Conservation (phyloP, 2,797 vertebrate species). For the Amphiprion clarkii region DNA sequence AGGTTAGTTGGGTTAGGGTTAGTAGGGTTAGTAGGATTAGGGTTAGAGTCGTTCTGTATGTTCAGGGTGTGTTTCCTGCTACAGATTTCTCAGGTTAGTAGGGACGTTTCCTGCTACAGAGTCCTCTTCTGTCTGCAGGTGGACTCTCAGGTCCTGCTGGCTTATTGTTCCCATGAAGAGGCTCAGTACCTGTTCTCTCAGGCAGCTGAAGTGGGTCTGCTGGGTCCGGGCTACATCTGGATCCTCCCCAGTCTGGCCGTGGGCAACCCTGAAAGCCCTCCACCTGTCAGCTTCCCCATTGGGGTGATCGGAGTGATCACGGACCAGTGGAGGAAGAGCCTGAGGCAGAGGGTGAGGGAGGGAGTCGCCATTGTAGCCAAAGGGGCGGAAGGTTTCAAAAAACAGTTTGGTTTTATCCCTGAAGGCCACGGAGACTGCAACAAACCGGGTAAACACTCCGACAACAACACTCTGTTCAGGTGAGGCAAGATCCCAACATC, state of each 20-base stretch:
- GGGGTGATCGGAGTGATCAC: constrained; percentile 96
- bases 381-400: constrained; percentile 92
- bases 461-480: constrained; percentile 92
- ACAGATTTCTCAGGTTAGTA: no score
- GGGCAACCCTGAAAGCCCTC: constrained; percentile 92
- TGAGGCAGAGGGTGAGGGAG: constrained; percentile 94
- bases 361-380: constrained; percentile 95
- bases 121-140: constrained; percentile 69
- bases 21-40: no score
- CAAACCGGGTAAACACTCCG: constrained; percentile 71
- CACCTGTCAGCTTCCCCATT: constrained; percentile 91
- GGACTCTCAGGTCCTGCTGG: constrained; percentile 94
- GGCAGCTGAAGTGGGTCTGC: constrained; percentile 91
- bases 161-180: constrained; percentile 95
- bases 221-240: constrained; percentile 96
- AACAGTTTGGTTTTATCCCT: constrained; percentile 87
- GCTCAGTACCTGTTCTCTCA: constrained; percentile 92
- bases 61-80: no score
- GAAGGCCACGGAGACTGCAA: constrained; percentile 90
- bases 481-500: constrained; percentile 54
- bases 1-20: no score
- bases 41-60: no score
- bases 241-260: constrained; percentile 93
- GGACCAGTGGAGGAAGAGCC: constrained; percentile 95
- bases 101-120: no score